Percentiles rank a stretch among this genome's conserved stretches.
phyloP scores from a whole-genome alignment of 2,113 vertebrate species.

The Sprattus sprattus region DNA sequence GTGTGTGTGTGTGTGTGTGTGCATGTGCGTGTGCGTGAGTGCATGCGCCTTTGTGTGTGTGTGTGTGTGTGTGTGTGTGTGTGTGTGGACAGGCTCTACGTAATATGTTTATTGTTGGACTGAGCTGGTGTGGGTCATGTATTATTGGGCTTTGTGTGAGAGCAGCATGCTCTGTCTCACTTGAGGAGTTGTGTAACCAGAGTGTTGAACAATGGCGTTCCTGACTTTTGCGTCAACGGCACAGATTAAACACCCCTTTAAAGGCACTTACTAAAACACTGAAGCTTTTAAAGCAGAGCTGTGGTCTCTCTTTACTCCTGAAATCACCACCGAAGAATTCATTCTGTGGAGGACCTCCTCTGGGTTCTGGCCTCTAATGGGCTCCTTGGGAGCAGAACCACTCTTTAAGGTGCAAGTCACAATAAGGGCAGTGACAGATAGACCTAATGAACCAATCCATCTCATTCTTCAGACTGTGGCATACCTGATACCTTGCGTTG shows the following conservation, averaged over 20 bases:
- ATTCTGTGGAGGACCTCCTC: not conserved
- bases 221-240: not conserved
- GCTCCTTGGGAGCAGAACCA: too few relatives aligned
- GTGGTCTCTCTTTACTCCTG: not conserved
- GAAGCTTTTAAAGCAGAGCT: not conserved
- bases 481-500: too few relatives aligned
- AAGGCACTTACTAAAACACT: not conserved
- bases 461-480: too few relatives aligned
- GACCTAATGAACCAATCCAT: too few relatives aligned
- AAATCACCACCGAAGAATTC: not conserved
- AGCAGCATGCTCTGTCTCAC: not conserved
- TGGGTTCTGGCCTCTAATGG: too few relatives aligned
- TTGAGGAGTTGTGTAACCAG: not conserved
- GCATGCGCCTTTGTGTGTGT: not conserved
- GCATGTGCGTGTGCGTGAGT: not conserved
- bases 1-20: not conserved
- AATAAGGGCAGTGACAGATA: too few relatives aligned
- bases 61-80: not conserved
- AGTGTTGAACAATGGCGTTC: not conserved
- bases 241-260: not conserved
- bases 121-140: not conserved
- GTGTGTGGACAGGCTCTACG: not conserved
- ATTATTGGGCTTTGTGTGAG: not conserved
- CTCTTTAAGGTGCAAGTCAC: too few relatives aligned
- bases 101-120: not conserved